phyloP scores from a whole-genome alignment of 2,888 invertebrate species.

The Hypercompe scribonia region DNA sequence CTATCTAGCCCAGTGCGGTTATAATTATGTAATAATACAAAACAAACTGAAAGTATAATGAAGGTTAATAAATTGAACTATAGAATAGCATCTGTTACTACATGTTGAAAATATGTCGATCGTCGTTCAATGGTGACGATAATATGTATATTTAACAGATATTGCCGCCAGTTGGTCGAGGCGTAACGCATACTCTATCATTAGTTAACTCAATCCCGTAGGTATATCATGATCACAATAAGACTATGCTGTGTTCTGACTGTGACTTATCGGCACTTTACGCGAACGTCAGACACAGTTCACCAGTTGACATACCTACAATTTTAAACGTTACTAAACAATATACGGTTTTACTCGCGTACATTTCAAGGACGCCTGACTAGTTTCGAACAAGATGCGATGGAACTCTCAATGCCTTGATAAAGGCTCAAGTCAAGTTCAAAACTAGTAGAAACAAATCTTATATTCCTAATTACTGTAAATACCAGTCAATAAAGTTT shows the following conservation, averaged over 20 bases:
- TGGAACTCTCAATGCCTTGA: too few relatives aligned
- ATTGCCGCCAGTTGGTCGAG: slow-evolving; percentile 32
- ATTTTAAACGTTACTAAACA: neutral
- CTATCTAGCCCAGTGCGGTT: slow-evolving; percentile 10
- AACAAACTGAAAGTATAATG: slow-evolving; percentile 22
- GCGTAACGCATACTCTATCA: neutral
- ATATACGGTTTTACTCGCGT: neutral
- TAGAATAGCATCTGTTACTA: slow-evolving; percentile 46
- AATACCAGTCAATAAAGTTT: neutral
- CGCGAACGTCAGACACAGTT: neutral
- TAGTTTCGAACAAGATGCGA: neutral
- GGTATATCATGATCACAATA: neutral
- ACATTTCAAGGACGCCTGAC: neutral
- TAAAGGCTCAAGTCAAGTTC: neutral
- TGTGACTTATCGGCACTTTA: neutral
- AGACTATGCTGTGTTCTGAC: neutral
- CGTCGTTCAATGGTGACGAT: slow-evolving; percentile 40
- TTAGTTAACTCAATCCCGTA: neutral
- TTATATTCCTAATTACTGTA: neutral
- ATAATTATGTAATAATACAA: slow-evolving; percentile 6
- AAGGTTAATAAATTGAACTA: slow-evolving; percentile 46
- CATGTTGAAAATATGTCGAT: slow-evolving; percentile 53
- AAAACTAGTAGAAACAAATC: neutral
- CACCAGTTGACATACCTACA: neutral
- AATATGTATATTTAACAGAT: slow-evolving; percentile 29